phyloP scores from a whole-genome alignment of 2,113 vertebrate species.

The Carassius carassius region DNA sequence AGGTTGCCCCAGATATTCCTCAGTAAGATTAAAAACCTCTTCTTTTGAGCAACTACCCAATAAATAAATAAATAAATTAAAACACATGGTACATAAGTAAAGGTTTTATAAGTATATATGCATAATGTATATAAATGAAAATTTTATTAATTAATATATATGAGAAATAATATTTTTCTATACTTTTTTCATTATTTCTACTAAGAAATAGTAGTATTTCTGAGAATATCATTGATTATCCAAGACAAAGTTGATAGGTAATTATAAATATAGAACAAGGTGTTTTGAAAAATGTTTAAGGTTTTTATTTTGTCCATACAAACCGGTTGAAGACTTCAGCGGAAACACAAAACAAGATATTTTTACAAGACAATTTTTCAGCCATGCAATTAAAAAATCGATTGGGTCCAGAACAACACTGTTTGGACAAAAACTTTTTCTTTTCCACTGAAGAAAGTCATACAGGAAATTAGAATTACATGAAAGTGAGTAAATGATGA shows the following conservation, averaged over 20 bases:
- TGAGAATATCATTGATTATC: background rate
- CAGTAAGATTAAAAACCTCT: background rate
- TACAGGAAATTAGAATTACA: too few relatives aligned
- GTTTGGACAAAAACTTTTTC: background rate
- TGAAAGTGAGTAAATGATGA: too few relatives aligned
- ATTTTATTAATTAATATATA: too few relatives aligned
- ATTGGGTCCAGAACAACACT: background rate
- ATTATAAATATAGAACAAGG: background rate
- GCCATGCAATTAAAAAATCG: background rate
- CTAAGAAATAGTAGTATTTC: background rate
- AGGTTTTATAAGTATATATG: too few relatives aligned
- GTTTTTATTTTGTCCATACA: background rate
- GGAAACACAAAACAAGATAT: too few relatives aligned
- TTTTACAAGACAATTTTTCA: background rate
- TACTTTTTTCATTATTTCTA: background rate
- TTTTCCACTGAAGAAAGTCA: background rate
- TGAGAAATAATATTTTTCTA: too few relatives aligned
- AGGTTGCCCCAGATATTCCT: conserved; percentile 11
- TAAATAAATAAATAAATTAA: too few relatives aligned
- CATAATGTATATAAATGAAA: too few relatives aligned
- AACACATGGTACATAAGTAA: too few relatives aligned
- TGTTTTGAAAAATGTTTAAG: background rate
- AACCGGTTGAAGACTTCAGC: too few relatives aligned
- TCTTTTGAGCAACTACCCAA: background rate
- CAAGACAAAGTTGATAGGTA: background rate